These are phyloP conservation scores for Mellivora capensis DNA, from an alignment of 2,113 vertebrate species.

Conservation along the genomic window DNA sequence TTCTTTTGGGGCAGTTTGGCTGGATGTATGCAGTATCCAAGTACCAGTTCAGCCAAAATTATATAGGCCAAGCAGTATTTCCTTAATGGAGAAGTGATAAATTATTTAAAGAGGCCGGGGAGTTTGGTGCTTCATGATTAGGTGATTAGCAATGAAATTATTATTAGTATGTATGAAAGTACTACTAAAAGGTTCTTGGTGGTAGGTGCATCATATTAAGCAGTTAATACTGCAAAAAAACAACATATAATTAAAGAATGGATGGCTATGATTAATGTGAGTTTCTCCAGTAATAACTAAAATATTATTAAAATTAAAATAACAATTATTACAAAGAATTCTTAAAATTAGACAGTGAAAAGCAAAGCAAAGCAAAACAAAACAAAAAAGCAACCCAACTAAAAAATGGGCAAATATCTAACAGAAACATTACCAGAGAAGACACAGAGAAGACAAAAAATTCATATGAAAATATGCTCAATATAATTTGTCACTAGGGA, in stretches of 20 bases:
- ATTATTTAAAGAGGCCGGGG: background rate
- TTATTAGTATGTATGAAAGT: background rate
- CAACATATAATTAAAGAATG: background rate
- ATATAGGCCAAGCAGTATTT: background rate
- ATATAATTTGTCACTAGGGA: background rate
- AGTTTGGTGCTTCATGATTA: background rate
- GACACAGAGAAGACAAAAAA: background rate
- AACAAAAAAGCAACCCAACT: background rate
- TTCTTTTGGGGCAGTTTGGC: background rate
- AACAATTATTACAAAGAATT: background rate
- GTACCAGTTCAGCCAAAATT: background rate
- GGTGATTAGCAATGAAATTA: background rate
- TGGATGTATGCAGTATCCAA: background rate
- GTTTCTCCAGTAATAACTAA: background rate
- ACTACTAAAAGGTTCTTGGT: background rate
- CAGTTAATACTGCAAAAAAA: background rate
- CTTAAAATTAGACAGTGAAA: background rate
- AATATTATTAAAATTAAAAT: background rate
- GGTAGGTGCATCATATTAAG: background rate
- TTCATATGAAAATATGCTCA: background rate
- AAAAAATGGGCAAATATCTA: background rate
- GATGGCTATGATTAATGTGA: background rate
- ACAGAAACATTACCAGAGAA: background rate
- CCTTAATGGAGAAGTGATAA: background rate
- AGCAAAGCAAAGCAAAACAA: background rate